Evolutionary conservation across 2,113 vertebrate genomes (phyloP), one percentile per base, ranked within the genome.

Genomic region (Rhea americana): DNA sequence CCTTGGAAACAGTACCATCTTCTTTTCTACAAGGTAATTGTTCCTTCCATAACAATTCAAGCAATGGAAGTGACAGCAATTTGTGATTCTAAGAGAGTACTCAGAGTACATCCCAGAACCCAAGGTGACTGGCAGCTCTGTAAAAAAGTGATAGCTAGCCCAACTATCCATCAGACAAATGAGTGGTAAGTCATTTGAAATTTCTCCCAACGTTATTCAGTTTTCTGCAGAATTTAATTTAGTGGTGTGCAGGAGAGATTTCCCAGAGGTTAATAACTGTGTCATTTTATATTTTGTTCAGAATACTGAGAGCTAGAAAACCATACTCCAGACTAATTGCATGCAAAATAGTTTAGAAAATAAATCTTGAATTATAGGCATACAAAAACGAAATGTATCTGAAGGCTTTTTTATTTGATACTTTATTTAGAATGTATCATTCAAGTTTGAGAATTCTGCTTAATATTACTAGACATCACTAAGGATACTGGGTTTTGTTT

Each of bases 181-280:
- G 80, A 97, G 82, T 91, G 85, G 45, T 84, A 95, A 91, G 68
- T 91, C 8, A 32, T 96, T 88, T 95, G 96, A 89, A 96, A 94
- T 93, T 90, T 93, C 76, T 93, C 79, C 87, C 81, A 79, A 71
- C 48, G 37, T 85, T 91, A 35, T 65, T 90, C 89, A 92, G 76
- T 61, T 95, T 93, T 78, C 76, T 92, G 59, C 85, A 84, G 58
- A 93, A 87, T 90, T 89, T 96, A 91, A 95, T 96, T 91, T 89
- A 89, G 84, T 86, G 90, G 53, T 74, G 67, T 82, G n/a, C 82
- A 84, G 87, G 85, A 94, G 74, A 88, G 75, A 61, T 87, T 95
- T 82, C 85, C 92, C 81, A 96, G 90, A 96, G 80, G 94, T 96
- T 90, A 81, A 93, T 92, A 85, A 91, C 81, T 53, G 43, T 96